phyloP scores from a whole-genome alignment of 2,113 vertebrate genomes.

The Xerus inauris region DNA sequence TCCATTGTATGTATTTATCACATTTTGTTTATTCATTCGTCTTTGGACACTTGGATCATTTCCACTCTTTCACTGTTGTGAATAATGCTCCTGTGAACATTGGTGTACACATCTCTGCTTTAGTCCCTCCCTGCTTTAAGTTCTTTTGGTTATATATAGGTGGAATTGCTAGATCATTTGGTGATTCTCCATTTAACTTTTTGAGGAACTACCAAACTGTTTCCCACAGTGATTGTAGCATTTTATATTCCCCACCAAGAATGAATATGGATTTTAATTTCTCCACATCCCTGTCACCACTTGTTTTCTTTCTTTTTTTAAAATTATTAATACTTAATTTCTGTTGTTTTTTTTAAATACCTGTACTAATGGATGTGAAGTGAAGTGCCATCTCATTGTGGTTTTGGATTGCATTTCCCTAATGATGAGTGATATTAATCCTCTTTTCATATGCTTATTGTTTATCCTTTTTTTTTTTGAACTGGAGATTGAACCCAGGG shows the following conservation, averaged over 20 bases:
- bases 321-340: background rate
- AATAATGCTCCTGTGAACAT: background rate
- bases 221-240: background rate
- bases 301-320: background rate
- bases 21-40: background rate
- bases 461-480: background rate
- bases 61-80: background rate
- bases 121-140: background rate
- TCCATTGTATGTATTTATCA: background rate
- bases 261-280: background rate
- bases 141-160: background rate
- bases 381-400: background rate
- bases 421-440: too few relatives aligned
- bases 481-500: too few relatives aligned
- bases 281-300: background rate
- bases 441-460: background rate
- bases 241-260: background rate
- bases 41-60: background rate
- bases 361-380: background rate
- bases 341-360: background rate
- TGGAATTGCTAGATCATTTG: background rate
- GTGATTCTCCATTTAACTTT: background rate
- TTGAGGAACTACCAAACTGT: background rate
- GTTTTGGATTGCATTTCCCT: background rate
- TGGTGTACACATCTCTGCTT: background rate